A percentile compares a stretch with the other conserved stretches of the same genome.
Evolutionary conservation across 2,113 vertebrate species (phyloP).

Genomic region (Cebus imitator): DNA sequence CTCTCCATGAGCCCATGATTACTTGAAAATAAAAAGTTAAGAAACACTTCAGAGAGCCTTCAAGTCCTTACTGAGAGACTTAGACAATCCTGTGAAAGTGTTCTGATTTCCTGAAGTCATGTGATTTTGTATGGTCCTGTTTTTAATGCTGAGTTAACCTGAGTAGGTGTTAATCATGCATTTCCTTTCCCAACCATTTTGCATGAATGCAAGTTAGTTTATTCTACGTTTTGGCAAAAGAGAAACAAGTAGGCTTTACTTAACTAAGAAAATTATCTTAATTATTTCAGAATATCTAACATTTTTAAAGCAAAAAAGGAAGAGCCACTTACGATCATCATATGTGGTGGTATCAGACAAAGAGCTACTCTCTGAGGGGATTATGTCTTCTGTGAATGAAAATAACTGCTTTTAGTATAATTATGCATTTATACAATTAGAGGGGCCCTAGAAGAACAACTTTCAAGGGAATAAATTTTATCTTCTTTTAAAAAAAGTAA

Average conservation of each 20-base stretch:
- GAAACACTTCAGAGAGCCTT: neutral
- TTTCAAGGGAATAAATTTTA: neutral
- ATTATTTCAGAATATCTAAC: neutral
- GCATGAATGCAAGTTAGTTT: neutral
- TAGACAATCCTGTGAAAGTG: neutral
- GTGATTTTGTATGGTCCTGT: neutral
- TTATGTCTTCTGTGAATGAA: conserved; percentile 90
- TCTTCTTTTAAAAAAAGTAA: conserved; percentile 41
- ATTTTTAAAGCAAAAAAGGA: neutral
- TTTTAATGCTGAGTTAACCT: neutral
- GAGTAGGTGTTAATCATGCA: neutral
- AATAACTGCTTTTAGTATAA: conserved; percentile 57
- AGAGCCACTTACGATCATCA: conserved; percentile 91
- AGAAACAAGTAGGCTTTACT: neutral
- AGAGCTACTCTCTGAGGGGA: conserved; percentile 93
- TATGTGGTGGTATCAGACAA: conserved; percentile 93
- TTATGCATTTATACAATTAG: neutral
- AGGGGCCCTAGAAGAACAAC: neutral
- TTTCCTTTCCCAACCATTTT: neutral
- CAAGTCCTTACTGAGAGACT: neutral
- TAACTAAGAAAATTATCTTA: neutral
- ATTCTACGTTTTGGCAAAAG: neutral
- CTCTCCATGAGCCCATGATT: neutral
- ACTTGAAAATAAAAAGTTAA: neutral
- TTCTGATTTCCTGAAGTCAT: neutral